Percentiles rank a stretch among this genome's conserved stretches.
Conservation (phyloP, 1,140 invertebrate species). For the Dryas iulia region DNA sequence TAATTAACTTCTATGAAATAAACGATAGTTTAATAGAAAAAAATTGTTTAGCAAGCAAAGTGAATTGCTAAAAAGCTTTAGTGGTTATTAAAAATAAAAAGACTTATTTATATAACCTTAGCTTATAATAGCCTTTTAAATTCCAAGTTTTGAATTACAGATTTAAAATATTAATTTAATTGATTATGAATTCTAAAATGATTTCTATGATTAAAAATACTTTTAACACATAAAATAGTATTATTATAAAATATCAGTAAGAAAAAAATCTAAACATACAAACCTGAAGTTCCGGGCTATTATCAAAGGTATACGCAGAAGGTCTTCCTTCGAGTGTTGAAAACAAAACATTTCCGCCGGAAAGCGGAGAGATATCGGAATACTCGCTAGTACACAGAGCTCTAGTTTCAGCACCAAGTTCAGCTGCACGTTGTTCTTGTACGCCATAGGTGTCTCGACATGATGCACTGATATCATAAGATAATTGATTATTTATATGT, state of each 20-base stretch:
- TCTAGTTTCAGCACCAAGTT: slow-evolving; percentile 88
- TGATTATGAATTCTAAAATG: too few species aligned
- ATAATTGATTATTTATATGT: too few species aligned
- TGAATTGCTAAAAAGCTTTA: too few species aligned
- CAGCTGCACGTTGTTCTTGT: slow-evolving; percentile 86
- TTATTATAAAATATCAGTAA: background rate
- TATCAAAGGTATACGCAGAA: slow-evolving; percentile 94
- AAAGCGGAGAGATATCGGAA: slow-evolving; percentile 97
- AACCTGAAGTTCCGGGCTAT: slow-evolving; percentile 93
- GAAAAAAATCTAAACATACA: background rate
- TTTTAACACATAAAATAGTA: too few species aligned
- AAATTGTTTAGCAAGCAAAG: background rate
- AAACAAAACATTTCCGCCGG: slow-evolving; percentile 97
- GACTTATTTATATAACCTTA: too few species aligned
- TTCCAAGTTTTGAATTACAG: too few species aligned
- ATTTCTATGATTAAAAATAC: too few species aligned
- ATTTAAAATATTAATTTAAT: too few species aligned
- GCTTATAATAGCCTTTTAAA: too few species aligned
- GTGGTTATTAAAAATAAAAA: too few species aligned
- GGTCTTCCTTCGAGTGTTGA: slow-evolving; percentile 97
- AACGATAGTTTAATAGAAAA: too few species aligned
- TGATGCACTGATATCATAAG: slow-evolving; percentile 85
- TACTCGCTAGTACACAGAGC: slow-evolving; percentile 98
- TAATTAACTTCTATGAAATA: too few species aligned
- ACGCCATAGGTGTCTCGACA: slow-evolving; percentile 95